phyloP scores from a whole-genome alignment of 37 sponge, comb jelly and placozoan genomes.

The Beroe forskalii region DNA sequence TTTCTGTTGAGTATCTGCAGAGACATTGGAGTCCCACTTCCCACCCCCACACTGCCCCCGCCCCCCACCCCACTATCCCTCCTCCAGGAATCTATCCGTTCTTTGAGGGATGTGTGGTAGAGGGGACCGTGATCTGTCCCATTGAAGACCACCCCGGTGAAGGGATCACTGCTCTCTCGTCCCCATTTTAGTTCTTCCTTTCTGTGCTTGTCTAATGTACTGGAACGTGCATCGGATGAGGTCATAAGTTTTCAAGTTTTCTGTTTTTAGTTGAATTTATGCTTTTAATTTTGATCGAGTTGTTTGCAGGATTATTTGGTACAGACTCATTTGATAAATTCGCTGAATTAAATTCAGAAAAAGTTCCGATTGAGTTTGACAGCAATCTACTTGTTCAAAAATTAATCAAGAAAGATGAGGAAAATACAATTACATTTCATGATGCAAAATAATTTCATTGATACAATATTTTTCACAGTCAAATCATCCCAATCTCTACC shows the following conservation, averaged over 20 bases:
- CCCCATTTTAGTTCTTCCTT: conserved; percentile 30
- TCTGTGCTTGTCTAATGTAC: conserved; percentile 30
- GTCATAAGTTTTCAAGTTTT: too few relatives aligned
- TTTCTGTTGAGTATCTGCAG: not conserved
- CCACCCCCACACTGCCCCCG: not conserved
- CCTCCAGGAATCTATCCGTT: not conserved
- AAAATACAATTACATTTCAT: not conserved
- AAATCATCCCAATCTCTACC: too few relatives aligned
- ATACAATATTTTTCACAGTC: too few relatives aligned
- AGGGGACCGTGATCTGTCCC: not conserved
- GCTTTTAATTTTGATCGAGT: too few relatives aligned
- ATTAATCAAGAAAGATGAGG: not conserved
- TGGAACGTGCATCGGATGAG: too few relatives aligned
- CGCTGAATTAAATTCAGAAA: too few relatives aligned
- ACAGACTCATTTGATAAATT: too few relatives aligned
- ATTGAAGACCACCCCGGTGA: conserved; percentile 6
- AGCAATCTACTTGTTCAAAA: not conserved
- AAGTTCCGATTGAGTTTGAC: too few relatives aligned
- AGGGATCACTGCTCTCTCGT: conserved; percentile 8
- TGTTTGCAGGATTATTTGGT: too few relatives aligned
- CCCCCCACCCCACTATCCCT: conserved; percentile 19
- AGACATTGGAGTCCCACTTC: not conserved
- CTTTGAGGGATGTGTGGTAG: conserved; percentile 24
- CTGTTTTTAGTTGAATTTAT: too few relatives aligned
- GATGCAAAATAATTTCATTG: too few relatives aligned